A percentile compares a stretch with the other conserved stretches of the same genome.
Evolutionary conservation across 1,140 invertebrate genomes (phyloP).

Genomic region (Laodelphax striatellus): DNA sequence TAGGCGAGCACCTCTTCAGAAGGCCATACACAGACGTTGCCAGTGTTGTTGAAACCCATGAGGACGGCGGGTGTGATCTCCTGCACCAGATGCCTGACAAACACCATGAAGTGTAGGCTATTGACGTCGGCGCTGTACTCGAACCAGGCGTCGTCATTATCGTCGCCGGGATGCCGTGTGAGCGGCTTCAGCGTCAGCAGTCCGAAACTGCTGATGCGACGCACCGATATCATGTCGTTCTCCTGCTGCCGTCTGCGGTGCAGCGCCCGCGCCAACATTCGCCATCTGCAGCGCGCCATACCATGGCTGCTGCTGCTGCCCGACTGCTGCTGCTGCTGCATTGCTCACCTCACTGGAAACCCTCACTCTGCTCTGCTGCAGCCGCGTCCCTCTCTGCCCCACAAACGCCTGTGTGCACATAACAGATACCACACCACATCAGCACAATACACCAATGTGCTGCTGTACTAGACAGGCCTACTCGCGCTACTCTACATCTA

Average conservation of each 20-base stretch:
- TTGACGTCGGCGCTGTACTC: constrained; percentile 40
- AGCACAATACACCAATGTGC: no score
- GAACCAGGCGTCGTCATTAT: constrained; percentile 34
- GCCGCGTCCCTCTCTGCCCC: no score
- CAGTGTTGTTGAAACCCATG: constrained; percentile 81
- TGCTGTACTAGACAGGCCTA: no score
- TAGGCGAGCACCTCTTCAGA: constrained; percentile 75
- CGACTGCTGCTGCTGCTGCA: neutral
- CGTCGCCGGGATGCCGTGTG: neutral
- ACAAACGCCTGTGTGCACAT: no score
- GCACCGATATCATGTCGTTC: constrained; percentile 32
- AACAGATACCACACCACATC: no score
- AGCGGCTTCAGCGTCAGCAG: constrained; percentile 33
- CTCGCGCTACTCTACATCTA: no score
- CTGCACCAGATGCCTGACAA: constrained; percentile 44
- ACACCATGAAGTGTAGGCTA: constrained; percentile 34
- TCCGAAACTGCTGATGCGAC: constrained; percentile 44
- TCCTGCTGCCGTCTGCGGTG: constrained; percentile 30
- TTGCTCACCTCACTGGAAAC: no score
- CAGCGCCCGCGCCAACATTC: constrained; percentile 51
- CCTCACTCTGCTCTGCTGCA: no score
- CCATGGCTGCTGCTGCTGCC: constrained; percentile 16
- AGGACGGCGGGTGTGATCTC: constrained; percentile 55
- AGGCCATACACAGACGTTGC: constrained; percentile 85
- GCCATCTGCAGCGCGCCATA: constrained; percentile 51